phyloP scores from a whole-genome alignment of 2,888 invertebrate genomes.

The Ptychoptera contaminata region DNA sequence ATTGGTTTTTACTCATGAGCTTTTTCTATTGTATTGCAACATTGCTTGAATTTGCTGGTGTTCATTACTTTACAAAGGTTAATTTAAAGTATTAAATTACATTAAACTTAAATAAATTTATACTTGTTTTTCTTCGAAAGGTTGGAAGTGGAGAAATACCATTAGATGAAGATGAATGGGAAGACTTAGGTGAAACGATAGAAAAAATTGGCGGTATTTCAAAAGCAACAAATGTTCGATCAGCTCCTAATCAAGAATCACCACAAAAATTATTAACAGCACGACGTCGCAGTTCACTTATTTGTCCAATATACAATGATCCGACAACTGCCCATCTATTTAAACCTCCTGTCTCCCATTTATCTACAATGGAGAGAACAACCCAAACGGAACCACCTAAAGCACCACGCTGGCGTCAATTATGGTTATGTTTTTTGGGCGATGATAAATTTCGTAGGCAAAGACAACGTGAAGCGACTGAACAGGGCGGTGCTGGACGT shows the following conservation, averaged over 20 bases:
- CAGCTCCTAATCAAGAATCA: slow-evolving; percentile 20
- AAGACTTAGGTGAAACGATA: slow-evolving; percentile 43
- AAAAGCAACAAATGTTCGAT: slow-evolving; percentile 8
- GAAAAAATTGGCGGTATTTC: slow-evolving; percentile 39
- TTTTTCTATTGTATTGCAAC: slow-evolving; percentile 89
- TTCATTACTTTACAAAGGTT: slow-evolving; percentile 89
- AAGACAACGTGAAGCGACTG: slow-evolving; percentile 52
- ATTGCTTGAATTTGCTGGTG: slow-evolving; percentile 85
- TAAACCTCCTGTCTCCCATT: slow-evolving; percentile 10
- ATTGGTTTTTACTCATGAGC: slow-evolving; percentile 86
- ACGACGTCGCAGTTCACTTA: slow-evolving; percentile 38
- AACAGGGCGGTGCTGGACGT: slow-evolving; percentile 24
- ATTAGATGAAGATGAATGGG: slow-evolving; percentile 68
- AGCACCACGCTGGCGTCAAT: slow-evolving; percentile 62
- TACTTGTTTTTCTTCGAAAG: slow-evolving; percentile 23
- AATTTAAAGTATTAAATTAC: neutral
- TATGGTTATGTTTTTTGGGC: slow-evolving; percentile 64
- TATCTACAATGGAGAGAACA: slow-evolving; percentile 61
- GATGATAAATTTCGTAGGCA: slow-evolving; percentile 60
- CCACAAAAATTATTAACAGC: slow-evolving; percentile 22
- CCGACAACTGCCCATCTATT: neutral
- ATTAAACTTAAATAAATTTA: neutral
- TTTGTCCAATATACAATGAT: slow-evolving; percentile 46
- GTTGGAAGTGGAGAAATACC: slow-evolving; percentile 73
- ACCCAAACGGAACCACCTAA: slow-evolving; percentile 63